Evolutionary conservation across 2,888 invertebrate species (phyloP), one percentile per base, ranked within the genome.

Genomic region (Dryobotodes eremita): DNA sequence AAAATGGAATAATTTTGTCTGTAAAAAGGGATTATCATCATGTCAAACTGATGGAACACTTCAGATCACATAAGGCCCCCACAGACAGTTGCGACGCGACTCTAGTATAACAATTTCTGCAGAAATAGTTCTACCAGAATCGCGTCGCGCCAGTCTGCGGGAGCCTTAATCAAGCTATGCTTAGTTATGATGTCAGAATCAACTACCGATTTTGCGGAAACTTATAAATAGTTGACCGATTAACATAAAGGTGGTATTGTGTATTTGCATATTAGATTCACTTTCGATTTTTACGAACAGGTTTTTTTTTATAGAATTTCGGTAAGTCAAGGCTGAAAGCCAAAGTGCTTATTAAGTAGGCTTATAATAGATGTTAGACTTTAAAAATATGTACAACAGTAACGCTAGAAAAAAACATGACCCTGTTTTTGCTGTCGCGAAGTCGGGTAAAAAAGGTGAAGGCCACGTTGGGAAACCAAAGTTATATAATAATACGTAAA

Each of bases 21-120:
- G 31, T 36, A 36, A 36, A 36, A 36, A 36, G 31, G 31, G 31
- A 75, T 79, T 75, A 75, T 53, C 73, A 53, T 31, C 13, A 46
- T 83, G 69, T 77, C 75, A 55, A 78, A 79, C 31, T 87, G 86
- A 89, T 26, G 84, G 86, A 86, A 72, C 81, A 75, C 77, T 13
- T 61, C 70, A 10, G 20, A 20, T 71, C 70, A 65, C 64, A 77
- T 79, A 53, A 17, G 50, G 50, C 50, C 20, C 50, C 20, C 4
- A 1, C 17, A 53, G 17, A 53, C 17, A 20, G 17, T 2, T 5
- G 42, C 42, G 42, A 42, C 7, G 42, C 42, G 42, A 42, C 42
- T 42, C 7, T 42, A 42, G 50, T 17, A 53, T 15, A 17, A 17
- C 5, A 50, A 50, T 15, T 50, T 17, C 50, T 15, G 4, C 15